A percentile compares a stretch with the other conserved stretches of the same genome.
These are phyloP conservation scores for Oscarella lobularis DNA, from an alignment of 37 sponge, comb jelly and placozoan genomes.

Conservation along the genomic window DNA sequence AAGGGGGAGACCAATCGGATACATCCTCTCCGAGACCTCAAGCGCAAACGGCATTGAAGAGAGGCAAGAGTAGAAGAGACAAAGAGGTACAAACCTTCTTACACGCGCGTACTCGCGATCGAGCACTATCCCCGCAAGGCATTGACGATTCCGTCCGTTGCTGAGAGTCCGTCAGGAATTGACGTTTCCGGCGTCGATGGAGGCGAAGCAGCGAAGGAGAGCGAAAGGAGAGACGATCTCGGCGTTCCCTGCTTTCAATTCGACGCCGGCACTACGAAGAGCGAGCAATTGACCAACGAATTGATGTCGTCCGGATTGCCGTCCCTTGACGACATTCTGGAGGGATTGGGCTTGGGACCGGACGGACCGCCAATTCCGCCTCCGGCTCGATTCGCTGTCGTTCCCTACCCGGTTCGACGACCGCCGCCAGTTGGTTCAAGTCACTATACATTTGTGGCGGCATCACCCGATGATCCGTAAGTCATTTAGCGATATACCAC, in stretches of 20 bases:
- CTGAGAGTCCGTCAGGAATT: background rate
- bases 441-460: constrained; percentile 42
- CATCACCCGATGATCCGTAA: constrained; percentile 73
- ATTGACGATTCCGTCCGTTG: background rate
- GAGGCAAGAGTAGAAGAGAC: background rate
- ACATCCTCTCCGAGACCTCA: background rate
- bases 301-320: constrained; percentile 42
- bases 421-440: background rate
- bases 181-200: background rate
- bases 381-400: constrained; percentile 61
- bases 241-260: constrained; percentile 62
- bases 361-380: constrained; percentile 65
- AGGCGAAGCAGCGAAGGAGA: constrained; percentile 2
- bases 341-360: constrained; percentile 72
- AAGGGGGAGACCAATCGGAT: no score
- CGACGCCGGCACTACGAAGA: no score
- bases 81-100: background rate
- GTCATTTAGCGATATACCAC: constrained; percentile 2
- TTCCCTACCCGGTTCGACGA: constrained; percentile 51
- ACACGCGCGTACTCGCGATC: no score
- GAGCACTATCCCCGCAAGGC: background rate
- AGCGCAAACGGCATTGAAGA: background rate
- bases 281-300: constrained; percentile 16
- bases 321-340: constrained; percentile 35
- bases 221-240: constrained; percentile 55